These are phyloP conservation scores for Habroteleia sp. DNA, from an alignment of 2,888 invertebrate species.

Conservation along the genomic window DNA sequence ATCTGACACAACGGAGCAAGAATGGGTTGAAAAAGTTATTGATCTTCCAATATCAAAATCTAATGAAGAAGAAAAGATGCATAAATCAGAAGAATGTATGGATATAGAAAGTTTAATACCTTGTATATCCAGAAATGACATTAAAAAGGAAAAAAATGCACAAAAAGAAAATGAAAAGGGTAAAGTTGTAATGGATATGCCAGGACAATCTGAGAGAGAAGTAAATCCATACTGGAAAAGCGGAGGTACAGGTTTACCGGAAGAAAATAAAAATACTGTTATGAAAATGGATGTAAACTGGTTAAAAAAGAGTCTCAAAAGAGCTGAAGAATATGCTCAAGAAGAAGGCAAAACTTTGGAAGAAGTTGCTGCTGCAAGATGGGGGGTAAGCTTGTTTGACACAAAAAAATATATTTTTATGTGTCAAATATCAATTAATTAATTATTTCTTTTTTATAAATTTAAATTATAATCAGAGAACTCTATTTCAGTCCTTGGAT, in stretches of 20 bases:
- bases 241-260: conserved; percentile 92
- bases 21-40: conserved; percentile 58
- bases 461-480: too few species aligned
- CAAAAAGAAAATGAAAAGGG: conserved; percentile 82
- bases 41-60: conserved; percentile 17
- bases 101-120: conserved; percentile 83
- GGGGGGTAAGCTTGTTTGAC: conserved; percentile 83
- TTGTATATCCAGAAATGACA: conserved; percentile 75
- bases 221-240: conserved; percentile 96
- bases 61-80: conserved; percentile 62
- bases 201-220: conserved; percentile 88
- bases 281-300: conserved; percentile 77
- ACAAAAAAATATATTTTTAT: too few species aligned
- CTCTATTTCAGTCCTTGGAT: conserved; percentile 83
- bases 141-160: too few species aligned
- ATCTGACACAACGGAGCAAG: too few species aligned
- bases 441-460: too few species aligned
- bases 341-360: conserved; percentile 82
- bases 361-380: conserved; percentile 83
- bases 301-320: conserved; percentile 82
- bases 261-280: conserved; percentile 71
- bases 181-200: conserved; percentile 84
- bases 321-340: conserved; percentile 83
- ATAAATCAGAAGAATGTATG: conserved; percentile 90
- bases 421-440: too few species aligned